These are phyloP conservation scores for Porites lobata DNA, from an alignment of 92 coral and sea anemone species.

Conservation along the genomic window DNA sequence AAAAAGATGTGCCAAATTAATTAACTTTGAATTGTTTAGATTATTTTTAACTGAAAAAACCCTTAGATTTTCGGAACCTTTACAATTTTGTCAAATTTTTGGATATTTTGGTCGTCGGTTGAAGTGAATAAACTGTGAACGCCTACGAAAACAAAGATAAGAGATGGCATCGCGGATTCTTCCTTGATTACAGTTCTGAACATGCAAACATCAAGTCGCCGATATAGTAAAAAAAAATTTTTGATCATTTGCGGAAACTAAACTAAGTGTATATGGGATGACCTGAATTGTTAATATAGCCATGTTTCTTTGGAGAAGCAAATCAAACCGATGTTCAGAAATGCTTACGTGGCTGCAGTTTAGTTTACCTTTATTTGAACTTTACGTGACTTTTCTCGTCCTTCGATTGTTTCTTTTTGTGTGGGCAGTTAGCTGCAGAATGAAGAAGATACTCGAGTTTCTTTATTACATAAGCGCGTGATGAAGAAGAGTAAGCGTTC, in stretches of 20 bases:
- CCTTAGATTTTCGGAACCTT: slow-evolving; percentile 34
- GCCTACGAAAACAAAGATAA: slow-evolving; percentile 32
- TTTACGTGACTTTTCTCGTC: background rate
- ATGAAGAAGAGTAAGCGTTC: background rate
- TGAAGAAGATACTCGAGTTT: background rate
- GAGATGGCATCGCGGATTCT: background rate
- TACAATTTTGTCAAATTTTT: slow-evolving; percentile 10
- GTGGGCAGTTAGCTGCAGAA: background rate
- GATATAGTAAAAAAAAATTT: background rate
- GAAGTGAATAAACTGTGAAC: background rate
- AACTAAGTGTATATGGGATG: too few relatives aligned
- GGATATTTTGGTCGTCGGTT: background rate
- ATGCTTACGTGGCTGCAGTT: background rate
- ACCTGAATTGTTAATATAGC: too few relatives aligned
- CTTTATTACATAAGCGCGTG: too few relatives aligned
- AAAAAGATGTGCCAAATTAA: slow-evolving; percentile 7
- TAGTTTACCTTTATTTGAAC: background rate
- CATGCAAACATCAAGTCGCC: background rate
- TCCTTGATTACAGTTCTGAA: background rate
- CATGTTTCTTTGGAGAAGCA: too few relatives aligned
- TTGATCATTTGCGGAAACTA: too few relatives aligned
- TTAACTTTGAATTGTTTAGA: background rate
- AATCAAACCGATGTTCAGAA: too few relatives aligned
- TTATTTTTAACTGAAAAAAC: background rate
- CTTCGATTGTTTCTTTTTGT: background rate